phyloP scores from a whole-genome alignment of 2,888 invertebrate genomes.

The Sipha maydis region DNA sequence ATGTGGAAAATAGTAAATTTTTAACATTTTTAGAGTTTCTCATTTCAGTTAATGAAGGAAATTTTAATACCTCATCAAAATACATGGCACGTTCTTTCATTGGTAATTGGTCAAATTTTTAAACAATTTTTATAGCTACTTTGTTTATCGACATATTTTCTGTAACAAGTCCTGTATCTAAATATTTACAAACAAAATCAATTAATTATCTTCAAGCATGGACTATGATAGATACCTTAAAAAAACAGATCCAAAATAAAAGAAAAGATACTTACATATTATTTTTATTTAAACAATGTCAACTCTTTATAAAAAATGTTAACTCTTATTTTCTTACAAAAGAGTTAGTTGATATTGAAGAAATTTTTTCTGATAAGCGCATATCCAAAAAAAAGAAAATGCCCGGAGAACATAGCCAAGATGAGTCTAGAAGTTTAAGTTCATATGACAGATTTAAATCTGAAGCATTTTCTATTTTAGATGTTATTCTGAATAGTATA shows the following conservation, averaged over 20 bases:
- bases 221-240: not conserved
- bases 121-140: slow-evolving; percentile 1
- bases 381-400: not conserved
- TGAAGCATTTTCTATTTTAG: not conserved
- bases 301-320: slow-evolving; percentile 3
- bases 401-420: not conserved
- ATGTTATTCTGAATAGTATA: too few species aligned
- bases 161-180: slow-evolving; percentile 7
- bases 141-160: not conserved
- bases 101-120: slow-evolving; percentile 2
- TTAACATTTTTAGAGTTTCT: slow-evolving; percentile 1
- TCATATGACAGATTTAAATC: not conserved
- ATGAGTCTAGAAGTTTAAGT: slow-evolving; percentile 5
- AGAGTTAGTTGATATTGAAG: not conserved
- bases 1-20: slow-evolving; percentile 1
- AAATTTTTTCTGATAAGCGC: not conserved
- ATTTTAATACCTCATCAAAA: not conserved
- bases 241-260: not conserved
- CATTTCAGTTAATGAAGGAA: not conserved
- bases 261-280: not conserved
- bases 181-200: slow-evolving; percentile 13
- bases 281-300: slow-evolving; percentile 8
- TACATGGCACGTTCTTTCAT: not conserved
- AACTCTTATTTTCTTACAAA: slow-evolving; percentile 8
- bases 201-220: slow-evolving; percentile 14